Evolutionary conservation across 1,140 invertebrate species (phyloP).

Genomic region (Anoplolepis gracilipes): DNA sequence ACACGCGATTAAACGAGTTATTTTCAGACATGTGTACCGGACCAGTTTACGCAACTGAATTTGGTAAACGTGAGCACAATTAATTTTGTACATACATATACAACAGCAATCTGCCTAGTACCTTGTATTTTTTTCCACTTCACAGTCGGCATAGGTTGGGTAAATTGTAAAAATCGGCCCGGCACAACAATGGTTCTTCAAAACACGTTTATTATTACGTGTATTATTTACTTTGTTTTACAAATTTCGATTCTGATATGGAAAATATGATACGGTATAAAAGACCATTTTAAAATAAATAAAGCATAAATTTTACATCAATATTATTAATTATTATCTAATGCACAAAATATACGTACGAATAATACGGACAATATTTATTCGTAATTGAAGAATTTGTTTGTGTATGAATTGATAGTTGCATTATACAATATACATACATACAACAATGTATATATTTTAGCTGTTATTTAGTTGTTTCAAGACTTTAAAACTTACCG

Average conservation of each 20-base stretch:
- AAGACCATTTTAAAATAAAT: neutral
- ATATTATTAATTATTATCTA: conserved; percentile 7
- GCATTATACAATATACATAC: too few relatives aligned
- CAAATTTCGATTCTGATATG: neutral
- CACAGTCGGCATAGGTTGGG: neutral
- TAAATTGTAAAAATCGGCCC: conserved; percentile 38
- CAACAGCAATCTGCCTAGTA: conserved; percentile 23
- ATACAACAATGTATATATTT: too few relatives aligned
- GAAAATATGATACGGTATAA: neutral
- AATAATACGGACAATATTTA: neutral
- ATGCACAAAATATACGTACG: neutral
- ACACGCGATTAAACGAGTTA: conserved; percentile 45
- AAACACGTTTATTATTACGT: conserved; percentile 31
- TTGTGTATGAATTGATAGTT: neutral
- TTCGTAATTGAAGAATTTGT: neutral
- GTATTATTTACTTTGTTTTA: conserved; percentile 19
- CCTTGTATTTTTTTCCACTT: conserved; percentile 48
- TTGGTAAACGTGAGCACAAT: conserved; percentile 59
- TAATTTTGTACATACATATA: conserved; percentile 56
- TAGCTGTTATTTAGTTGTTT: too few relatives aligned
- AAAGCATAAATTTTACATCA: neutral
- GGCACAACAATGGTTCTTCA: neutral
- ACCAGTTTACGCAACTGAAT: conserved; percentile 58
- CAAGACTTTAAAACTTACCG: neutral
- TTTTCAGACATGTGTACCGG: conserved; percentile 53